These are phyloP conservation scores for Anas georgica DNA, from an alignment of 2,797 vertebrate genomes.

Conservation along the genomic window DNA sequence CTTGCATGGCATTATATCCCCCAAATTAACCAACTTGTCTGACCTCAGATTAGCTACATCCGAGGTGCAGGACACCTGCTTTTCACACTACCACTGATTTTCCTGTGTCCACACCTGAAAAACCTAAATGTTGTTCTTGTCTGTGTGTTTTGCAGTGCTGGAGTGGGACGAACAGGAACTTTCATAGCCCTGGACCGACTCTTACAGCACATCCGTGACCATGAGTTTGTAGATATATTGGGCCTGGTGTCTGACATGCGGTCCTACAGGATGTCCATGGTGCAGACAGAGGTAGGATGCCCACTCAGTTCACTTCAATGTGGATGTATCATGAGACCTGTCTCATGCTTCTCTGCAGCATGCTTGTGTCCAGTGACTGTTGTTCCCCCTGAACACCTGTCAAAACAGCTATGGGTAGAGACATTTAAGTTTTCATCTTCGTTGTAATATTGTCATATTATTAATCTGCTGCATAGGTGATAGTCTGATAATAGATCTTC, in stretches of 20 bases:
- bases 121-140: fast-evolving
- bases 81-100: background rate
- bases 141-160: constrained; percentile 83
- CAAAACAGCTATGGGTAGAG: background rate
- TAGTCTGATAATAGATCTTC: background rate
- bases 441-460: fast-evolving
- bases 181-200: constrained; percentile 96
- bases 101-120: background rate
- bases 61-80: background rate
- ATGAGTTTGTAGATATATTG: constrained; percentile 91
- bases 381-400: background rate
- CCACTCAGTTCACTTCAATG: background rate
- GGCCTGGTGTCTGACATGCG: constrained; percentile 95
- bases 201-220: constrained; percentile 92
- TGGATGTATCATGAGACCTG: background rate
- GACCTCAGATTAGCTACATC: background rate
- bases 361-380: fast-evolving
- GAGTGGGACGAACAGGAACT: constrained; percentile 93
- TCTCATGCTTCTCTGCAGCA: background rate
- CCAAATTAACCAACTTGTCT: background rate
- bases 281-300: constrained; percentile 91
- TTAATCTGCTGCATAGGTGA: background rate
- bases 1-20: fast-evolving
- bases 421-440: background rate
- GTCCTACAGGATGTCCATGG: constrained; percentile 95